Conservation (phyloP, 2,797 vertebrate genomes). For the Heterohyrax brucei region DNA sequence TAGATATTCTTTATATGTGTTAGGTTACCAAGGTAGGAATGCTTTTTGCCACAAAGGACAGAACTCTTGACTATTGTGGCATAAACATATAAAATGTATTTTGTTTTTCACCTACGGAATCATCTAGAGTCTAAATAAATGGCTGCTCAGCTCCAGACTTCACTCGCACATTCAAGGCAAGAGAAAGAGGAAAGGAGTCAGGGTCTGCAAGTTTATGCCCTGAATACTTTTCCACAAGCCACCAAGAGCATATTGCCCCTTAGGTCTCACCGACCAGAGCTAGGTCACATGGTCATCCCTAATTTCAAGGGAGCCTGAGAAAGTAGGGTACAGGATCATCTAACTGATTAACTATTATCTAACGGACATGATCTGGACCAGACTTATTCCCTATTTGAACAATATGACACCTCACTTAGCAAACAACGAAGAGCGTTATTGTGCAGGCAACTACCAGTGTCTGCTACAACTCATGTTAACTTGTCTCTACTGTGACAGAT, state of each 20-base stretch:
- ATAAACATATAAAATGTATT: not conserved
- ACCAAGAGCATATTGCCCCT: not conserved
- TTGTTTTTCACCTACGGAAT: not conserved
- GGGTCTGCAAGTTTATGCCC: not conserved
- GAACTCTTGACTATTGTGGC: not conserved
- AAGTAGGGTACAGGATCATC: not conserved
- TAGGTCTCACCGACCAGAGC: too few relatives aligned
- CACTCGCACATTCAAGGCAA: not conserved
- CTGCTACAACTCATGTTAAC: not conserved
- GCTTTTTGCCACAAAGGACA: conserved; percentile 8
- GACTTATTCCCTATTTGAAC: not conserved
- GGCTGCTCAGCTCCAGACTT: not conserved
- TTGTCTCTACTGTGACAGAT: not conserved
- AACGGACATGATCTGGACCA: not conserved
- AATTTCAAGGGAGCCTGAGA: not conserved
- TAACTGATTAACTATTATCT: not conserved
- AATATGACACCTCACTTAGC: not conserved
- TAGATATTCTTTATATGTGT: not conserved
- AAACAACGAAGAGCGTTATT: not conserved
- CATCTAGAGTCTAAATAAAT: not conserved
- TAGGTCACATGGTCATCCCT: not conserved
- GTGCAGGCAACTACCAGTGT: not conserved
- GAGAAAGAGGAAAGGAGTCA: not conserved
- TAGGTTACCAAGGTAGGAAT: conserved; percentile 9
- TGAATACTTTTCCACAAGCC: not conserved